Evolutionary conservation across 2,797 vertebrate species (phyloP).

Genomic region (Lutjanus argentimaculatus): DNA sequence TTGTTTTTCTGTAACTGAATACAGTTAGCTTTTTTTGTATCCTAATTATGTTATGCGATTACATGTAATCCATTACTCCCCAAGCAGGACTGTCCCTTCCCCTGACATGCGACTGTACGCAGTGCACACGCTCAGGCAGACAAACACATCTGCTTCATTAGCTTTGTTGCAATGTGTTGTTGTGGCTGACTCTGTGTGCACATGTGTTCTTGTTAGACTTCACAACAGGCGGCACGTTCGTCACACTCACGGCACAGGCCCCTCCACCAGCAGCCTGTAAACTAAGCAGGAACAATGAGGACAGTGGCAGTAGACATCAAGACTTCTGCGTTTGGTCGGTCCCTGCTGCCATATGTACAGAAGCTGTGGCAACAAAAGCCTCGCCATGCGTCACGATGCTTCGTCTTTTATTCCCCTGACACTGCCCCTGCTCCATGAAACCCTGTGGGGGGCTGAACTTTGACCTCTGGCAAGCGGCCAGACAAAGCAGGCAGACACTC

Average conservation of each 20-base stretch:
- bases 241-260: slow-evolving; percentile 48
- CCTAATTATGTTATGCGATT: too few species aligned
- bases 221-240: slow-evolving; percentile 14
- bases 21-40: too few species aligned
- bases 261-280: slow-evolving; percentile 48
- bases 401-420: slow-evolving; percentile 73
- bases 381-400: slow-evolving; percentile 79
- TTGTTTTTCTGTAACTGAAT: too few species aligned
- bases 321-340: slow-evolving; percentile 35
- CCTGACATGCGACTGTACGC: background rate
- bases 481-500: slow-evolving; percentile 65
- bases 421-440: slow-evolving; percentile 55
- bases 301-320: slow-evolving; percentile 33
- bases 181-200: slow-evolving; percentile 9
- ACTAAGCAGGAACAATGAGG: slow-evolving; percentile 65
- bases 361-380: slow-evolving; percentile 75
- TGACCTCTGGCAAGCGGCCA: slow-evolving; percentile 67
- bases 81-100: background rate
- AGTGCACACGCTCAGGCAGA: background rate
- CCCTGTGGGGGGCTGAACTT: slow-evolving; percentile 61
- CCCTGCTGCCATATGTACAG: slow-evolving; percentile 76
- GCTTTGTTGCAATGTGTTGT: slow-evolving; percentile 22
- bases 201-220: slow-evolving; percentile 10
- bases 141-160: slow-evolving; percentile 25
- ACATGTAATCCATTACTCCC: too few species aligned